Evolutionary conservation across 1,140 invertebrate genomes (phyloP).

Genomic region (Harpegnathos saltator): DNA sequence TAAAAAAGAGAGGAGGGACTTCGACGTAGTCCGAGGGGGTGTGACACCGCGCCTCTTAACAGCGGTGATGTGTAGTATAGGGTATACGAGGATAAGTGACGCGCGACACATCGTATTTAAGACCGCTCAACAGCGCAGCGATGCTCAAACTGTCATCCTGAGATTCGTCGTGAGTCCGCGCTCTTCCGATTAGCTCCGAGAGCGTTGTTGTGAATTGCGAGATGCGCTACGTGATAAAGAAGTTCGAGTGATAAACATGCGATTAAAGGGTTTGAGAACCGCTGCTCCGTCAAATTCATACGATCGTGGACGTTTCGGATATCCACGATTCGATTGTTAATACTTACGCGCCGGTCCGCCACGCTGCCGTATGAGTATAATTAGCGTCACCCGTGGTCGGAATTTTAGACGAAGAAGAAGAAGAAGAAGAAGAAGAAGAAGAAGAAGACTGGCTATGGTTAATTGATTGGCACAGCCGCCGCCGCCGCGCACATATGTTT

Average conservation of each 20-base stretch:
- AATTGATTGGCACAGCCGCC: background rate
- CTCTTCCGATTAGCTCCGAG: too few relatives aligned
- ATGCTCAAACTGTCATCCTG: slow-evolving; percentile 1
- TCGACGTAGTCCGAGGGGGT: background rate
- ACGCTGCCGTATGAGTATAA: background rate
- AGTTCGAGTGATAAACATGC: too few relatives aligned
- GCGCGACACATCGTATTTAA: background rate
- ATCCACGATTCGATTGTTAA: slow-evolving; percentile 13
- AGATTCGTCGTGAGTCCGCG: too few relatives aligned
- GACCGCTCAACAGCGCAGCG: background rate
- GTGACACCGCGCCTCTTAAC: background rate
- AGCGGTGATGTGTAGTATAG: slow-evolving; percentile 2
- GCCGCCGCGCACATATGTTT: background rate
- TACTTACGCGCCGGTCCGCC: slow-evolving; percentile 6
- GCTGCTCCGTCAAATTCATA: background rate
- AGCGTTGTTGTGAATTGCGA: background rate
- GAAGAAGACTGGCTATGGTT: background rate
- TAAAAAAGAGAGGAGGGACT: slow-evolving; percentile 28
- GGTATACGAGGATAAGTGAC: background rate
- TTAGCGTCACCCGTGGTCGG: background rate
- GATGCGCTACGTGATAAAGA: background rate
- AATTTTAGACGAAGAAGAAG: background rate
- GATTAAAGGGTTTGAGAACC: background rate
- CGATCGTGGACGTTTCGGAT: background rate
- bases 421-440: slow-evolving; percentile 13